Percentiles rank a stretch among this genome's conserved stretches.
These are phyloP conservation scores for Pitangus sulphuratus DNA, from an alignment of 2,797 vertebrate species.

Conservation along the genomic window DNA sequence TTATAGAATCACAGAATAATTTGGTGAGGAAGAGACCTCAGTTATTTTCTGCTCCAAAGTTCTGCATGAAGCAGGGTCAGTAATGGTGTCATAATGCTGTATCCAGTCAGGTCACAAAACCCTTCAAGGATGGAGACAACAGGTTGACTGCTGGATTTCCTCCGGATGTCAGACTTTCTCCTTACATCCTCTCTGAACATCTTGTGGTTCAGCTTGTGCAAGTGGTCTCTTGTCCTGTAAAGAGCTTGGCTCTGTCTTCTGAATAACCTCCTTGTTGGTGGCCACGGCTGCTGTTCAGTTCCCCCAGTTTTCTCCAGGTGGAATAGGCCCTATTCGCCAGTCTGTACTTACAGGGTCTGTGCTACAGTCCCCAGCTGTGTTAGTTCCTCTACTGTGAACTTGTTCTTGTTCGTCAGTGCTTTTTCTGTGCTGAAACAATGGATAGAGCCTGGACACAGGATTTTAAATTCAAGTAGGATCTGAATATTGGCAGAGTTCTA, in stretches of 20 bases:
- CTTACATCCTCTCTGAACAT: neutral
- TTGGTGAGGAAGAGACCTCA: neutral
- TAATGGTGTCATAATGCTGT: neutral
- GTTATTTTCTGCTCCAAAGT: neutral
- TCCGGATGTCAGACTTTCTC: neutral
- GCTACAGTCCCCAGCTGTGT: fast-evolving
- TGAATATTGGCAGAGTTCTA: neutral
- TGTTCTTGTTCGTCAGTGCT: neutral
- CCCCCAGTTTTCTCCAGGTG: neutral
- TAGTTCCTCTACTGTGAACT: neutral
- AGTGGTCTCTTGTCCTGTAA: neutral
- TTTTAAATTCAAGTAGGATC: neutral
- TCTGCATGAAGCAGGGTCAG: neutral
- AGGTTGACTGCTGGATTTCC: fast-evolving
- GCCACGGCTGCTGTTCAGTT: neutral
- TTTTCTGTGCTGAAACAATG: neutral
- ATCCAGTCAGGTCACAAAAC: neutral
- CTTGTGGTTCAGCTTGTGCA: neutral
- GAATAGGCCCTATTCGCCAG: fast-evolving
- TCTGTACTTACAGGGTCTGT: neutral
- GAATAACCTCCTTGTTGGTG: neutral
- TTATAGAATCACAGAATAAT: neutral
- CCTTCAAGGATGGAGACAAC: neutral
- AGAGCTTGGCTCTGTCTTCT: neutral
- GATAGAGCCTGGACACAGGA: neutral